A percentile compares a stretch with the other conserved stretches of the same genome.
These are phyloP conservation scores for Podarcis muralis DNA, from an alignment of 2,113 vertebrate species.

Conservation along the genomic window DNA sequence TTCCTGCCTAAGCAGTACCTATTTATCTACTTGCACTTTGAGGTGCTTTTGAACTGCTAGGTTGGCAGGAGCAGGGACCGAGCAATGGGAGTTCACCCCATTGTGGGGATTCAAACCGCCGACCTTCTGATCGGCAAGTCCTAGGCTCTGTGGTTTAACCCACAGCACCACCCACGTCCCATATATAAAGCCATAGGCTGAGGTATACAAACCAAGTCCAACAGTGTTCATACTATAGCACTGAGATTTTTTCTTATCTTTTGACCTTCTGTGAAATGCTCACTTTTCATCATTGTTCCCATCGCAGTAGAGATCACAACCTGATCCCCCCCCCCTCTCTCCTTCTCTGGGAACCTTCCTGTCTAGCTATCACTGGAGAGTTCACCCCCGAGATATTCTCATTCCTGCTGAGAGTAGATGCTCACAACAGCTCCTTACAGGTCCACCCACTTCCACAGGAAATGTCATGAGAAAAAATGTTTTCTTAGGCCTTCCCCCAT, in stretches of 20 bases:
- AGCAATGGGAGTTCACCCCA: too few species aligned
- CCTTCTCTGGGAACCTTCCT: background rate
- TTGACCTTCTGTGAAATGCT: background rate
- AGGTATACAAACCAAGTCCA: background rate
- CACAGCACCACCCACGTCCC: too few species aligned
- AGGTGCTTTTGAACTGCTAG: too few species aligned
- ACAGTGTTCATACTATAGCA: background rate
- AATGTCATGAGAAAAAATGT: slow-evolving; percentile 77
- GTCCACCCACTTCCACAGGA: slow-evolving; percentile 70
- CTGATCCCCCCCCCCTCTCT: background rate
- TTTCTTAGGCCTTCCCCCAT: slow-evolving; percentile 63
- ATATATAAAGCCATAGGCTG: background rate
- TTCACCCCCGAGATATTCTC: slow-evolving; percentile 66
- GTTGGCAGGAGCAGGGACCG: too few species aligned
- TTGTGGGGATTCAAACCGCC: too few species aligned
- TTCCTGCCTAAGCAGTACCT: too few species aligned
- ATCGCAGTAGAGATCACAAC: background rate
- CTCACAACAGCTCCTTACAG: slow-evolving; percentile 26
- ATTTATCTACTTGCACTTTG: too few species aligned
- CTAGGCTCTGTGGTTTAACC: too few species aligned
- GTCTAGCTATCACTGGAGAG: slow-evolving; percentile 50
- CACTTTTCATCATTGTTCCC: slow-evolving; percentile 9
- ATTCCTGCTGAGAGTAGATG: slow-evolving; percentile 27
- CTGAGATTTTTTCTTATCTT: slow-evolving; percentile 19
- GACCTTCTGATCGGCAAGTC: too few species aligned